Evolutionary conservation across 2,888 invertebrate genomes (phyloP), one percentile per base, ranked within the genome.

Genomic region (Andrena chrysosceles): DNA sequence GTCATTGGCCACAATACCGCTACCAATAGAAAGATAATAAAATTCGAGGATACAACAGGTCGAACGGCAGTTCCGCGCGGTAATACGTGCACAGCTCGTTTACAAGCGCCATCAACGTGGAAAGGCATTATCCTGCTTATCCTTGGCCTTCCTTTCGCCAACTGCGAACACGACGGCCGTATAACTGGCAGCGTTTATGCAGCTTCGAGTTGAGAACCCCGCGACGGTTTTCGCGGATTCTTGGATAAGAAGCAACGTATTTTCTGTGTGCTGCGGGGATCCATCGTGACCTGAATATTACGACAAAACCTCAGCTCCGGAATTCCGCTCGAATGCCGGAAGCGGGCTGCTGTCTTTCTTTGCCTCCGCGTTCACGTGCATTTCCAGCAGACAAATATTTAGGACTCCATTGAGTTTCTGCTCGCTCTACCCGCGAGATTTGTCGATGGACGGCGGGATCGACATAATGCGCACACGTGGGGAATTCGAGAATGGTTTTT

Each of bases 241-340:
- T 56, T 68, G 78, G 71, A 71, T 77, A 85, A 81, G 77, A 82
- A 77, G 70, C 82, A 62, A 69, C 68, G 74, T 85, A 75, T 85
- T 85, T 85, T 68, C 83, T 23, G 29, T 49, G 78, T 63, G 60
- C 33, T 42, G 13, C 16, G 42, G 54, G 33, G 66, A 75, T 48
- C 73, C 66, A 54, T 52, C 80, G 63, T 76, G 80, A 85, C 85
- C 85, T 63, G 82, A 79, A 80, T 86, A 86, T 74, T 68, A 64
- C 69, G 31, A 68, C 84, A 78, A 85, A 85, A 85, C 80, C 75
- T 31, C 63, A 69, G 42, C 29, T 16, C 71, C 31, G 77, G 80
- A 83, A 86, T 86, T 81, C 64, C 49, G 60, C 77, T 74, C 73
- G 77, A 73, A 86, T 67, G 71, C 67, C 72, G 80, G 84, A 86